Evolutionary conservation across 2,888 invertebrate genomes (phyloP).

Genomic region (Amblyteles armatorius): DNA sequence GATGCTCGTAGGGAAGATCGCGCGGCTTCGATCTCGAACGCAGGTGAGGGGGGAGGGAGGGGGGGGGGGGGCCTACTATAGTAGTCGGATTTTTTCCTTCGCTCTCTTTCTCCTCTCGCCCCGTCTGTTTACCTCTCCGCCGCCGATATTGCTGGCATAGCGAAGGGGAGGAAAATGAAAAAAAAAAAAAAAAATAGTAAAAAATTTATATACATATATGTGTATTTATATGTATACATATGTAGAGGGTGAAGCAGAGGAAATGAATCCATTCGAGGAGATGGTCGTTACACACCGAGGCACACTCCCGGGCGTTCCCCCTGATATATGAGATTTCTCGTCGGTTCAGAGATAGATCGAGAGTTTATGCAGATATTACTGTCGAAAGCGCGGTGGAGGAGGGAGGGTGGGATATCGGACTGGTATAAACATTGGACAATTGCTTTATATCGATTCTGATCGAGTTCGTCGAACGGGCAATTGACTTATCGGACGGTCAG

Average conservation of each 20-base stretch:
- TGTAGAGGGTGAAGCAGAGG: constrained; percentile 18
- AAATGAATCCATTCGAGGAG: constrained; percentile 54
- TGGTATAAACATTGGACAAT: constrained; percentile 36
- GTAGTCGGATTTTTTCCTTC: neutral
- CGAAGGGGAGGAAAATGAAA: neutral
- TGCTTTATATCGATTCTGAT: constrained; percentile 43
- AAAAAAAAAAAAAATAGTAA: constrained; percentile 15
- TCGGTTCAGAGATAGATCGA: neutral
- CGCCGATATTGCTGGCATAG: constrained; percentile 3
- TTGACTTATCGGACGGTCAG: constrained; percentile 46
- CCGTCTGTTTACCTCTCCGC: neutral
- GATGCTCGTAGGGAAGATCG: constrained; percentile 10
- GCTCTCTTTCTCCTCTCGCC: neutral
- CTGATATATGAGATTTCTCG: neutral
- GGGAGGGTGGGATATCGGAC: neutral
- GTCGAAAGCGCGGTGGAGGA: neutral
- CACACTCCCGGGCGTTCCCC: constrained; percentile 11
- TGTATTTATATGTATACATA: neutral
- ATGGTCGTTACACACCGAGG: constrained; percentile 31
- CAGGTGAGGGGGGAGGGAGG: neutral
- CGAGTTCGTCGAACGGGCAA: constrained; percentile 58
- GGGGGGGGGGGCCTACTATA: neutral
- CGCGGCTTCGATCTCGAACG: neutral
- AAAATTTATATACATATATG: constrained; percentile 1
- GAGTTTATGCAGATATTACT: neutral